phyloP scores from a whole-genome alignment of 2,797 vertebrate genomes.

The Gadopsis bispinosus region DNA sequence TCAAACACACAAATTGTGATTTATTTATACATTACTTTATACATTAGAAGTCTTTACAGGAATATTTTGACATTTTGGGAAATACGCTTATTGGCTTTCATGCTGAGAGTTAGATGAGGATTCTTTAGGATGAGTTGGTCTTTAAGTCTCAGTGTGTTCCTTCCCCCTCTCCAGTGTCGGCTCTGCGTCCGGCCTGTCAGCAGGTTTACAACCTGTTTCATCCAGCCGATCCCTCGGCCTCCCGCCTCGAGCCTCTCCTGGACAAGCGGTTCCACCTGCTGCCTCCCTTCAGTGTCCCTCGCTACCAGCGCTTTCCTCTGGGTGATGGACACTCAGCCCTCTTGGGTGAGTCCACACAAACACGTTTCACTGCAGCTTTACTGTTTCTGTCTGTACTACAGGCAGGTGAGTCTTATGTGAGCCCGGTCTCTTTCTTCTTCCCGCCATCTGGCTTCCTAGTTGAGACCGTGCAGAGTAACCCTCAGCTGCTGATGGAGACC shows the following conservation, averaged over 20 bases:
- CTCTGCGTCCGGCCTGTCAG: slow-evolving; percentile 95
- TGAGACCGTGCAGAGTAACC: slow-evolving; percentile 95
- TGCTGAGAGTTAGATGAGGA: too few species aligned
- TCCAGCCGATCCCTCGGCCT: slow-evolving; percentile 96
- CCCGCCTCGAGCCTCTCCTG: slow-evolving; percentile 94
- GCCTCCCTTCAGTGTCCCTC: slow-evolving; percentile 92
- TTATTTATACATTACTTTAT: too few species aligned
- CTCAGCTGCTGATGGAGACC: slow-evolving; percentile 92
- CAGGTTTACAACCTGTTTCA: slow-evolving; percentile 99
- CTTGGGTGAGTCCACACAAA: slow-evolving; percentile 86
- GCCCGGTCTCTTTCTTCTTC: slow-evolving; percentile 28
- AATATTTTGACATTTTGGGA: too few species aligned
- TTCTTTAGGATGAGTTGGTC: not conserved
- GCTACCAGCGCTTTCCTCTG: slow-evolving; percentile 96
- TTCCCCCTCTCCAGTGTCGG: slow-evolving; percentile 85
- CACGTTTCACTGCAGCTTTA: not conserved
- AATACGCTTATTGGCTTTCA: too few species aligned
- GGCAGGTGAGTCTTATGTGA: slow-evolving; percentile 30
- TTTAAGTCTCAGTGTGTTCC: not conserved
- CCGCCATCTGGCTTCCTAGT: slow-evolving; percentile 84
- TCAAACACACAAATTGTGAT: too few species aligned
- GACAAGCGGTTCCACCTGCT: slow-evolving; percentile 94
- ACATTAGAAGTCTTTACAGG: too few species aligned
- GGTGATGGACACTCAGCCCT: slow-evolving; percentile 94
- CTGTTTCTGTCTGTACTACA: not conserved